Evolutionary conservation across 2,888 invertebrate species (phyloP).

Genomic region (Agrypnus murinus): DNA sequence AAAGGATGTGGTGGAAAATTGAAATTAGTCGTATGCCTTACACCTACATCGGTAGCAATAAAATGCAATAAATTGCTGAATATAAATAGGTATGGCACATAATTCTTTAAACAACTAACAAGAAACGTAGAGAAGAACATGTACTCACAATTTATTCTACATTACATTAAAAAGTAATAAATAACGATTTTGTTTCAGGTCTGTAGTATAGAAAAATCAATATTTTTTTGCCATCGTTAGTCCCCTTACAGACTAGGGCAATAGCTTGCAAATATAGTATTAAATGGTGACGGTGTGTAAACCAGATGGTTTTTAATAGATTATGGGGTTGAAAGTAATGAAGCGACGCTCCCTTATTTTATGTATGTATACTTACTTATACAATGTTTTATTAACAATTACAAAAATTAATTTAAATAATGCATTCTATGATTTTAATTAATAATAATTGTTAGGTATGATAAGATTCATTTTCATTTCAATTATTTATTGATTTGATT

Average conservation of each 20-base stretch:
- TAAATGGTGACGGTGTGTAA: slow-evolving; percentile 42
- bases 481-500: too few species aligned
- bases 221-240: slow-evolving; percentile 2
- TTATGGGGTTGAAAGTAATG: slow-evolving; percentile 11
- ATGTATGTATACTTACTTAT: too few species aligned
- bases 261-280: slow-evolving; percentile 13
- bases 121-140: slow-evolving; percentile 8
- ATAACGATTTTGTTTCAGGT: slow-evolving; percentile 3
- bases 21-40: slow-evolving; percentile 5
- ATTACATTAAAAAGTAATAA: slow-evolving; percentile 5
- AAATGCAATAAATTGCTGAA: slow-evolving; percentile 26
- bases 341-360: slow-evolving; percentile 13
- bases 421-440: too few species aligned
- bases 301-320: slow-evolving; percentile 46
- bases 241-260: not conserved
- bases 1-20: slow-evolving; percentile 24
- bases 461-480: too few species aligned
- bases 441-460: too few species aligned
- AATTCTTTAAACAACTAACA: slow-evolving; percentile 13
- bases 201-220: not conserved
- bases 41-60: slow-evolving; percentile 32
- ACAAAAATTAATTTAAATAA: slow-evolving; percentile 4
- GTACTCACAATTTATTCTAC: slow-evolving; percentile 2
- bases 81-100: slow-evolving; percentile 20
- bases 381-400: slow-evolving; percentile 12